Conservation (phyloP, 2,113 vertebrate genomes). For the Zosterops lateralis region DNA sequence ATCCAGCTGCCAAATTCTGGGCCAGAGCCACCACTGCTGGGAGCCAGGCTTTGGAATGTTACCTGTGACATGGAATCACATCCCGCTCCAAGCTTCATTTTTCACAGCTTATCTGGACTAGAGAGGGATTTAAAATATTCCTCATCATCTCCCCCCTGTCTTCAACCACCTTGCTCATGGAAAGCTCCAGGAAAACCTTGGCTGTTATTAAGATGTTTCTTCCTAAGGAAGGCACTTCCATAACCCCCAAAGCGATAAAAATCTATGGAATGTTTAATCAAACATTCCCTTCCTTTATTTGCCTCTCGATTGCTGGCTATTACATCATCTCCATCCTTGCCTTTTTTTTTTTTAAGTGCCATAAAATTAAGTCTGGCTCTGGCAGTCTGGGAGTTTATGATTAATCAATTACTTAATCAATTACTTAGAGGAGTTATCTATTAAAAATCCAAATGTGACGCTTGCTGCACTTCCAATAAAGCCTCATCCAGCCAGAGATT, state of each 20-base stretch:
- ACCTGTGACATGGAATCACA: neutral
- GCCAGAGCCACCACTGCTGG: neutral
- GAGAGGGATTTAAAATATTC: neutral
- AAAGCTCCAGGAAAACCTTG: neutral
- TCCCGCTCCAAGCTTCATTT: neutral
- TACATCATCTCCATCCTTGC: slow-evolving; percentile 18
- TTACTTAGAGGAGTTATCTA: slow-evolving; percentile 56
- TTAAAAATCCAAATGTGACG: slow-evolving; percentile 38
- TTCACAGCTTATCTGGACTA: neutral
- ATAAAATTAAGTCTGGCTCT: slow-evolving; percentile 51
- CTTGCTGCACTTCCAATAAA: slow-evolving; percentile 1
- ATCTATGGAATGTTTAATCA: slow-evolving; percentile 52
- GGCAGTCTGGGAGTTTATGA: slow-evolving; percentile 59
- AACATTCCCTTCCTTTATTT: slow-evolving; percentile 37
- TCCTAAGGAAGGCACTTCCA: neutral
- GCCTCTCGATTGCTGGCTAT: slow-evolving; percentile 24
- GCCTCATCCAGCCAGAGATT: neutral
- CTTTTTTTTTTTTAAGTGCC: neutral
- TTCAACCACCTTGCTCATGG: neutral
- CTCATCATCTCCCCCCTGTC: neutral
- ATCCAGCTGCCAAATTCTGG: neutral
- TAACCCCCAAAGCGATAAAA: neutral
- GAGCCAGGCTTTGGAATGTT: neutral
- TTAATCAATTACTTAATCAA: slow-evolving; percentile 71
- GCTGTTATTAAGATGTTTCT: neutral